A percentile compares a stretch with the other conserved stretches of the same genome.
phyloP scores from a whole-genome alignment of 2,888 invertebrate genomes.

The Cephus pygmeus region DNA sequence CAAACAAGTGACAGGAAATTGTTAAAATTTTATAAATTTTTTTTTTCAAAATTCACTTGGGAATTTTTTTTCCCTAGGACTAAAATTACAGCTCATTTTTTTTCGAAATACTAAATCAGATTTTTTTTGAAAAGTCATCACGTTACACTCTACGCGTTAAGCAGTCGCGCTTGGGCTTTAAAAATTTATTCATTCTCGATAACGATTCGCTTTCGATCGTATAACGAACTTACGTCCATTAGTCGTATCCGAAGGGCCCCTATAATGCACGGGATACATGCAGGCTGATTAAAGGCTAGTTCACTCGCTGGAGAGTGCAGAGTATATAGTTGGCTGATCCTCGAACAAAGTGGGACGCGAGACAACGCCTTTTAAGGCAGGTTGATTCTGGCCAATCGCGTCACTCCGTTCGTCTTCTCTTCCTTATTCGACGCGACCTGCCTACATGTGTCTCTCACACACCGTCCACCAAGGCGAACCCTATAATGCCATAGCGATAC shows the following conservation, averaged over 20 bases:
- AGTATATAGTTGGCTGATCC: not conserved
- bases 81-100: too few relatives aligned
- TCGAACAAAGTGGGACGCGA: slow-evolving; percentile 47
- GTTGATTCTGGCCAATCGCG: slow-evolving; percentile 41
- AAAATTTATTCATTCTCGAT: not conserved
- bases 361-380: slow-evolving; percentile 54
- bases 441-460: not conserved
- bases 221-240: not conserved
- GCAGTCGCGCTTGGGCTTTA: not conserved
- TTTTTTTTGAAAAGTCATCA: too few relatives aligned
- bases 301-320: not conserved
- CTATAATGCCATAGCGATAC: not conserved
- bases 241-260: too few relatives aligned
- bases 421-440: slow-evolving; percentile 29
- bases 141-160: too few relatives aligned
- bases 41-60: too few relatives aligned
- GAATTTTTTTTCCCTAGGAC: too few relatives aligned
- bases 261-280: not conserved
- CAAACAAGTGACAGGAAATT: too few relatives aligned
- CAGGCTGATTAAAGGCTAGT: not conserved
- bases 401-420: slow-evolving; percentile 11
- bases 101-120: too few relatives aligned
- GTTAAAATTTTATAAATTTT: too few relatives aligned
- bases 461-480: not conserved
- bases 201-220: not conserved